Conservation (phyloP, 2,113 vertebrate genomes). For the Turnix velox region DNA sequence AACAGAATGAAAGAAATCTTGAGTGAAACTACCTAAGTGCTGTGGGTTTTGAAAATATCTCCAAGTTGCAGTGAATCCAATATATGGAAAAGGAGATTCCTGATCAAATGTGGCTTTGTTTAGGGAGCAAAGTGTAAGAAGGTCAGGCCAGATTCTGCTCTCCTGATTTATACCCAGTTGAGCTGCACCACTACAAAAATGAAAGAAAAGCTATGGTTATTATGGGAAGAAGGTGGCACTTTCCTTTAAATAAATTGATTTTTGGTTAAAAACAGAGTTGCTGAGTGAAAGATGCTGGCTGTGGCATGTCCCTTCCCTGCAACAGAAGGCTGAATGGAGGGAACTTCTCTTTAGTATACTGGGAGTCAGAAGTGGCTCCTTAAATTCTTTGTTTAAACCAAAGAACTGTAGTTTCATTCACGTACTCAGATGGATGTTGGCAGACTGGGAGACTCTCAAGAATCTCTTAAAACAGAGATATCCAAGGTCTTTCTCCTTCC, state of each 20-base stretch:
- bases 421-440: neutral
- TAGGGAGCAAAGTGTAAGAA: neutral
- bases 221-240: neutral
- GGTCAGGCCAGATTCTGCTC: neutral
- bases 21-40: neutral
- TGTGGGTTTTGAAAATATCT: neutral
- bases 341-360: neutral
- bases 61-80: neutral
- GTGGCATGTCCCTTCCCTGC: neutral
- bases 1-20: neutral
- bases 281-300: neutral
- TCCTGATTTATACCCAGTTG: neutral
- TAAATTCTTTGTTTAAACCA: neutral
- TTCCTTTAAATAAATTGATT: neutral
- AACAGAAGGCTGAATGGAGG: neutral
- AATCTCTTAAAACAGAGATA: too few species aligned
- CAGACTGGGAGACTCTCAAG: neutral
- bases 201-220: neutral
- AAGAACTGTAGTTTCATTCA: accelerated
- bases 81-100: neutral
- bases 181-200: neutral
- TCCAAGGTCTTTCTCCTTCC: neutral
- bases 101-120: neutral
- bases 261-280: neutral
- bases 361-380: neutral